These are phyloP conservation scores for Sebastiscus albofasciatus DNA, from an alignment of 2,797 vertebrate species.

Conservation along the genomic window DNA sequence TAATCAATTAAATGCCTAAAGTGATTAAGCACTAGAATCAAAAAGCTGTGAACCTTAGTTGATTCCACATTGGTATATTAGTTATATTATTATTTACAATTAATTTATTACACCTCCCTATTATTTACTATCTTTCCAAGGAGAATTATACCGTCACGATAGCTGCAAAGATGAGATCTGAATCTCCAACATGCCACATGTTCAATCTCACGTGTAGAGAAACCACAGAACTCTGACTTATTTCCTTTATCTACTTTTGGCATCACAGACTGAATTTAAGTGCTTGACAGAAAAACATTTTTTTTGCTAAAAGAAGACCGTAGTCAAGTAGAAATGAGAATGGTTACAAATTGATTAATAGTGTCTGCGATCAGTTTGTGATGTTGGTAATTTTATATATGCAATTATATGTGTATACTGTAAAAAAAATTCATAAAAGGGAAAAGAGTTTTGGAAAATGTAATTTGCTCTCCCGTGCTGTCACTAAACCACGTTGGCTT, in stretches of 20 bases:
- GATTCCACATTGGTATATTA: background rate
- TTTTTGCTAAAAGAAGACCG: background rate
- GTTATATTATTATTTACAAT: rapidly evolving
- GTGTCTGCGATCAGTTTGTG: background rate
- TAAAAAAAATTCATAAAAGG: background rate
- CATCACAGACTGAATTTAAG: background rate
- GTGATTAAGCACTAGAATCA: background rate
- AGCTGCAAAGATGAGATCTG: background rate
- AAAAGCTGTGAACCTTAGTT: background rate
- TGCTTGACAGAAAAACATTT: background rate
- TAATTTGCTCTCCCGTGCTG: background rate
- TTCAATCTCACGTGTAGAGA: background rate
- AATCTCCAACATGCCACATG: background rate
- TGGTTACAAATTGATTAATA: background rate
- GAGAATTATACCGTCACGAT: background rate
- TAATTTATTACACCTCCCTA: background rate
- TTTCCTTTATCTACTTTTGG: background rate
- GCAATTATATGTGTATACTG: background rate
- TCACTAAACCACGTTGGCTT: background rate
- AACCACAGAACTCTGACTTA: background rate
- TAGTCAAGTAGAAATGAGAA: background rate
- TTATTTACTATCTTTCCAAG: background rate
- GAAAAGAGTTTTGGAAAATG: background rate
- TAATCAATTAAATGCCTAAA: background rate
- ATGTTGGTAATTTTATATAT: background rate